phyloP scores from a whole-genome alignment of 2,113 vertebrate species.

The Pollimyrus isidori region DNA sequence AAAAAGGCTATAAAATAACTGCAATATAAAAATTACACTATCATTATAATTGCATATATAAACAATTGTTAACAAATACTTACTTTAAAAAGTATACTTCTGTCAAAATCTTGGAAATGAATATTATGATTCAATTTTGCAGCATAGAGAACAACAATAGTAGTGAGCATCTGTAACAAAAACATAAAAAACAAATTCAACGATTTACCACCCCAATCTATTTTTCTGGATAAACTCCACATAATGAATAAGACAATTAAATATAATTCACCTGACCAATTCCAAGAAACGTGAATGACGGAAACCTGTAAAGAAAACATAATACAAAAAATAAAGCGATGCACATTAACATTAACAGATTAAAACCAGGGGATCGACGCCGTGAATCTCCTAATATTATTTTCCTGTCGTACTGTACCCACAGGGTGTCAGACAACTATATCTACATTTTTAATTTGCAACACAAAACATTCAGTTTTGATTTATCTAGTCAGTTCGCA shows the following conservation, averaged over 20 bases:
- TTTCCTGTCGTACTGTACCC: too few relatives aligned
- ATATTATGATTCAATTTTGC: slow-evolving; percentile 52
- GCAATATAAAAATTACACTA: background rate
- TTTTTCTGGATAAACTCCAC: background rate
- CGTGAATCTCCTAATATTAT: background rate
- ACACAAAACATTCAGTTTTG: background rate
- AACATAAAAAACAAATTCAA: background rate
- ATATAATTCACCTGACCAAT: slow-evolving; percentile 56
- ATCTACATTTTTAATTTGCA: background rate
- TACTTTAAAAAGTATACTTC: slow-evolving; percentile 50
- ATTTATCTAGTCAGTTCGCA: background rate
- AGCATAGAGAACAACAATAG: slow-evolving; percentile 52
- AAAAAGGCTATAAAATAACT: background rate
- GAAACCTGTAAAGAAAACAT: slow-evolving; percentile 47
- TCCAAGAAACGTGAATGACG: slow-evolving; percentile 56
- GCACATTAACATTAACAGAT: background rate
- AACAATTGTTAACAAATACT: slow-evolving; percentile 2
- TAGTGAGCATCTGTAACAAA: slow-evolving; percentile 53
- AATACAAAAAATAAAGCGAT: background rate
- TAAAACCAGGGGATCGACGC: background rate
- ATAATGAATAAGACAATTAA: background rate
- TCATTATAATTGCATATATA: background rate
- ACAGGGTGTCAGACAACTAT: too few relatives aligned
- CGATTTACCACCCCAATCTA: background rate
- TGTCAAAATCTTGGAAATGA: slow-evolving; percentile 58